Base-by-base conservation (phyloP, 2,888 invertebrate genomes). In the Aelia acuminata region DNA sequence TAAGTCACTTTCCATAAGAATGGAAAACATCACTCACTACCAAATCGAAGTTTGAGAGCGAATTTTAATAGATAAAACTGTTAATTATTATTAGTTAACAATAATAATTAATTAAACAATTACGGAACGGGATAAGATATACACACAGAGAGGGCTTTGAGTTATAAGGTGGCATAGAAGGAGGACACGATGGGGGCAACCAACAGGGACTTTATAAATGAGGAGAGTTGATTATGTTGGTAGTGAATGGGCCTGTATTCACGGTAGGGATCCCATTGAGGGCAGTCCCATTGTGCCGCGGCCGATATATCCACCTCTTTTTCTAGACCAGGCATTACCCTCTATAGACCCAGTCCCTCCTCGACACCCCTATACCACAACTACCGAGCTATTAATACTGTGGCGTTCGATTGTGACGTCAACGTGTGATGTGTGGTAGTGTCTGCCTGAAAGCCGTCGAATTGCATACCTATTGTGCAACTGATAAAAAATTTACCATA, bases 181-280 rank as follows among this genome's bases (percentile, higher is more conserved):
- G 57, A 57, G 63, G 57, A 57, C 26, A 35, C 31, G 31, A 63
- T n/a, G n/a, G n/a, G 13, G 15, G 80, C 13, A 39, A 80, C 80
- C 35, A 80, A 80, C 80, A 43, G 22, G n/a, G 43, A 80, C 80
- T 80, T 80, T 80, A 80, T 80, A 80, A 80, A 43, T 80, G 80
- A 80, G 80, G 80, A 47, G 80, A 43, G 80, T 80, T 80, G 11
- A 80, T 80, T 80, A 80, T 80, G 43, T 80, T 22, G 22, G 80
- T 5, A 43, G 43, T 80, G 80, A 80, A 80, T 80, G n/a, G 80
- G 43, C 13, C 43, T 80, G 80, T 47, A 80, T 80, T 80, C 43
- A 80, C n/a, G 80, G 13, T 47, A 39, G 80, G 43, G 80, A n/a
- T 70, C 63, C 31, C 63, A 35, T 70, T 70, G 63, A 70, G 63